A percentile compares a stretch with the other conserved stretches of the same genome.
phyloP scores from a whole-genome alignment of 2,888 invertebrate genomes.

The Griposia aprilina region DNA sequence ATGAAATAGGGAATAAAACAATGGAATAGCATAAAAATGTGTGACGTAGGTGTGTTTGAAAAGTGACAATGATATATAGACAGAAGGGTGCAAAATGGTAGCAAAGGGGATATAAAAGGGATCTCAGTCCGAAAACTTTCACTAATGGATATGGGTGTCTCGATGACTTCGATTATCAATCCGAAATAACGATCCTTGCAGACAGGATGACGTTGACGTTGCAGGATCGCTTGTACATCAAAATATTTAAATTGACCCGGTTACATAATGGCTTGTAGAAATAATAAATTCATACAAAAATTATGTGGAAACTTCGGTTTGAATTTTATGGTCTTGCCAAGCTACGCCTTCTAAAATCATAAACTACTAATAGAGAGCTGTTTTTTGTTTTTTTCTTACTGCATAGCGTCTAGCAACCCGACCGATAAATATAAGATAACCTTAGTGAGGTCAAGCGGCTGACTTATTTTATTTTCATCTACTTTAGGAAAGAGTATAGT shows the following conservation, averaged over 20 bases:
- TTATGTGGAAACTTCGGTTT: not conserved
- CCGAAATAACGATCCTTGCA: not conserved
- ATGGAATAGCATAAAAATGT: constrained; percentile 31
- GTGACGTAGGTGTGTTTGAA: constrained; percentile 19
- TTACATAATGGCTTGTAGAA: too few species aligned
- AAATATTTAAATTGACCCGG: too few species aligned
- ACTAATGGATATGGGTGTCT: not conserved
- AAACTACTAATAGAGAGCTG: not conserved
- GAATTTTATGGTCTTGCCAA: not conserved
- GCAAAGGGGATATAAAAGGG: constrained; percentile 8
- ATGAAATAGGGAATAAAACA: constrained; percentile 11
- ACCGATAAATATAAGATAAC: constrained; percentile 30
- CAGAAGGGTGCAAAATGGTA: constrained; percentile 8
- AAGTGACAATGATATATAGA: constrained; percentile 4
- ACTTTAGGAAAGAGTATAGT: not conserved
- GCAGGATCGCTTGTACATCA: not conserved
- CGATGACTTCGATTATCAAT: constrained; percentile 3
- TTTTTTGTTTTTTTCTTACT: not conserved
- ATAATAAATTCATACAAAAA: not conserved
- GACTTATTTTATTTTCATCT: constrained; percentile 22
- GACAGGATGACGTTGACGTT: not conserved
- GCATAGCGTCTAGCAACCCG: not conserved
- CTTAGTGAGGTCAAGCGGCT: constrained; percentile 12
- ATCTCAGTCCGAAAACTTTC: not conserved
- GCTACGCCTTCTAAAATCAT: not conserved